Percentiles rank a stretch among this genome's conserved stretches.
Evolutionary conservation across 2,888 invertebrate species (phyloP).

Genomic region (Rhamphomyia laevipes): DNA sequence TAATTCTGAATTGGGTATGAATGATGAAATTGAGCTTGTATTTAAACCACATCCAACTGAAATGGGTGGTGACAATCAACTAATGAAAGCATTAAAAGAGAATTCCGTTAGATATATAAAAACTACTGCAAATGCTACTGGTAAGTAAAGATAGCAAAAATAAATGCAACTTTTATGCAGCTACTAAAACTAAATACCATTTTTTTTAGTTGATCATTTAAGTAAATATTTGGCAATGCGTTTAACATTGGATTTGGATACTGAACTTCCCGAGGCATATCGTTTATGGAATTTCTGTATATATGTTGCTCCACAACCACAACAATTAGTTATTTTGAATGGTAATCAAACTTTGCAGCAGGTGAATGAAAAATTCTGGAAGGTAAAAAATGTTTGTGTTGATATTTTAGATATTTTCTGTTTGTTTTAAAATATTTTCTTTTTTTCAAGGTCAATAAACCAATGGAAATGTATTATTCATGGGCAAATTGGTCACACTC

Average conservation of each 20-base stretch:
- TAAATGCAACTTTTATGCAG: too few species aligned
- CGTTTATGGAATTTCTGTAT: slow-evolving; percentile 80
- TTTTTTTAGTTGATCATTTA: slow-evolving; percentile 77
- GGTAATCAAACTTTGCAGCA: too few species aligned
- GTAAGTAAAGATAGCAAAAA: slow-evolving; percentile 37
- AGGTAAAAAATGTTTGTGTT: too few species aligned
- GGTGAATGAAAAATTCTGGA: too few species aligned
- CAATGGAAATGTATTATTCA: too few species aligned
- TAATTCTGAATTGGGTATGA: slow-evolving; percentile 58
- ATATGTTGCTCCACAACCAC: too few species aligned
- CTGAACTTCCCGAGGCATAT: slow-evolving; percentile 67
- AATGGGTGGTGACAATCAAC: slow-evolving; percentile 73
- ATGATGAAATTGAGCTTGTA: slow-evolving; percentile 89
- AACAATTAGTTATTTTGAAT: too few species aligned
- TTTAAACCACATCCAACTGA: slow-evolving; percentile 94
- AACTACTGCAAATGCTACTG: slow-evolving; percentile 92
- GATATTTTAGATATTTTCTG: too few species aligned
- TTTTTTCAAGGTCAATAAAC: too few species aligned
- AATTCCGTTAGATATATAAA: slow-evolving; percentile 86
- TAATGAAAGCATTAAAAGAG: slow-evolving; percentile 73
- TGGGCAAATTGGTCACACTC: too few species aligned
- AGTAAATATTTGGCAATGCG: slow-evolving; percentile 93
- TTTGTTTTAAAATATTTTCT: too few species aligned
- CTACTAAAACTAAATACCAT: background rate
- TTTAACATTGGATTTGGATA: slow-evolving; percentile 71